Conservation (phyloP, 2,888 invertebrate species). For the Acanthosepion pharaonis region DNA sequence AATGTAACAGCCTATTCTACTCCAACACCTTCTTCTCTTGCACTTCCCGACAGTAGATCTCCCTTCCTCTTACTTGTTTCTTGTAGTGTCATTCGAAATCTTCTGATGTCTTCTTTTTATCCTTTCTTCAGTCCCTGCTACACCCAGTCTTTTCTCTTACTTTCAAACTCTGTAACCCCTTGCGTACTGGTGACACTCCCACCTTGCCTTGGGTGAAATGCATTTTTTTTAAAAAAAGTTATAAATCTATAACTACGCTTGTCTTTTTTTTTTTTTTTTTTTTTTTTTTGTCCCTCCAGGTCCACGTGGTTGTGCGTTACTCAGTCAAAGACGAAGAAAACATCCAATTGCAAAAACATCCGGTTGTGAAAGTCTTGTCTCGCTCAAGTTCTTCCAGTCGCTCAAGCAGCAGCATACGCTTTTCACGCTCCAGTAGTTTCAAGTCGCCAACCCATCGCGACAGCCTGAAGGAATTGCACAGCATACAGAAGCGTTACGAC, state of each 20-base stretch:
- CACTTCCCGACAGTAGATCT: no score
- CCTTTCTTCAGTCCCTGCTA: no score
- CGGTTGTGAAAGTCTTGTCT: conserved; percentile 55
- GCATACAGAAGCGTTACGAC: conserved; percentile 46
- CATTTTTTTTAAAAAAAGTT: no score
- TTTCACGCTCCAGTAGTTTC: conserved; percentile 62
- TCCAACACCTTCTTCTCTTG: no score
- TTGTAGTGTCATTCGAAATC: no score
- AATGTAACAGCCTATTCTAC: no score
- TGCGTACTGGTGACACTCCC: no score
- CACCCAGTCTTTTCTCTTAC: no score
- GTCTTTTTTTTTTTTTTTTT: background rate
- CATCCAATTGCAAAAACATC: conserved; percentile 48
- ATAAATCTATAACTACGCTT: background rate
- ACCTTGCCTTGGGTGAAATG: no score
- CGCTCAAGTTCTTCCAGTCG: conserved; percentile 52
- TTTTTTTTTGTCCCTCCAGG: conserved; percentile 51
- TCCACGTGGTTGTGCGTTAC: conserved; percentile 56
- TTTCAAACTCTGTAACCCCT: no score
- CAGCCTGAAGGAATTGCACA: conserved; percentile 45
- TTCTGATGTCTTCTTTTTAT: no score
- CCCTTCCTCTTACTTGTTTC: no score
- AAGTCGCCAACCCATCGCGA: conserved; percentile 57
- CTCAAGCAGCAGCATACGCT: conserved; percentile 55
- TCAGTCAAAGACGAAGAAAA: conserved; percentile 51